phyloP scores from a whole-genome alignment of 2,797 vertebrate species.

The Silurus aristotelis region DNA sequence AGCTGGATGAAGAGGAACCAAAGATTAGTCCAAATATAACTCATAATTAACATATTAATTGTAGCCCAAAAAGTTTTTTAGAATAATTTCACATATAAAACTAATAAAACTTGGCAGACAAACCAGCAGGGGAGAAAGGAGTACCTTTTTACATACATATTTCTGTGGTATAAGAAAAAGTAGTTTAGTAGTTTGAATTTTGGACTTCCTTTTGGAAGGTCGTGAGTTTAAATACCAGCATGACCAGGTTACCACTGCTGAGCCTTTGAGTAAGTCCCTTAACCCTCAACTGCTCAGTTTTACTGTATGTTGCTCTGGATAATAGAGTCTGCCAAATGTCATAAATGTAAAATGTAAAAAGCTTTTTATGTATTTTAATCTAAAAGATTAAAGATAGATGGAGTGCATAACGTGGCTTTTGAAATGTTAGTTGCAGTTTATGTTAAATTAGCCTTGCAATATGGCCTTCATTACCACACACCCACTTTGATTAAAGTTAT shows the following conservation, averaged over 20 bases:
- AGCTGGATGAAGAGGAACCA: constrained; percentile 68
- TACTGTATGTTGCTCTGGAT: too few species aligned
- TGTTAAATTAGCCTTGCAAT: not conserved
- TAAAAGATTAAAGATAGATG: not conserved
- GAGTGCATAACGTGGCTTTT: not conserved
- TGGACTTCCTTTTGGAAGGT: too few species aligned
- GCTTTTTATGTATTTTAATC: too few species aligned
- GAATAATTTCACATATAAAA: not conserved
- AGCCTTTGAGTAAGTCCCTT: too few species aligned
- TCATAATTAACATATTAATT: not conserved
- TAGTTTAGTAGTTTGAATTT: too few species aligned
- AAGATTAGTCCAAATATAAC: not conserved
- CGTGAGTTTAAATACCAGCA: too few species aligned
- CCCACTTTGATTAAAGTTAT: not conserved
- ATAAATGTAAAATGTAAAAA: too few species aligned
- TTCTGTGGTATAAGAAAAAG: too few species aligned
- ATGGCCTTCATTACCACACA: not conserved
- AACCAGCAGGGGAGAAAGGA: not conserved
- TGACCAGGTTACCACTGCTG: too few species aligned
- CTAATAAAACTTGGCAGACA: not conserved
- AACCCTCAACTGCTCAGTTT: too few species aligned
- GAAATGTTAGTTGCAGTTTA: not conserved
- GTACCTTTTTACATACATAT: not conserved
- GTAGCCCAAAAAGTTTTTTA: not conserved
- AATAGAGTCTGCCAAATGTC: too few species aligned